Base-by-base conservation (phyloP, 2,888 invertebrate species). In the Agrilus cyanescens region DNA sequence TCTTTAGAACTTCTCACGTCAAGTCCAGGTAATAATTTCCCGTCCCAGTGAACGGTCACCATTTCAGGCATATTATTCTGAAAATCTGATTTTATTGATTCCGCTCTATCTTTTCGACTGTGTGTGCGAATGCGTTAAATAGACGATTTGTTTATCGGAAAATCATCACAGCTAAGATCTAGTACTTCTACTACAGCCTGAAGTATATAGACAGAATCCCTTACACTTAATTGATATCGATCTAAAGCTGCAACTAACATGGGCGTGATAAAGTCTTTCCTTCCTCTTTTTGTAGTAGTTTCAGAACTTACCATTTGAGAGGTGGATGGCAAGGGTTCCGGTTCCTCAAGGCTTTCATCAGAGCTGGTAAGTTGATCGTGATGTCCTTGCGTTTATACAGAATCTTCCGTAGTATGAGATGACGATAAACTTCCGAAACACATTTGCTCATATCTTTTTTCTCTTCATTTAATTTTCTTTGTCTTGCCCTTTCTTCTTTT, bases 41-140 rank as follows among this genome's bases (percentile, higher is more conserved):
- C 54, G 49, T 58, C 57, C 56, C 56, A 59, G 39, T 58, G 56
- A 44, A 58, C 48, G 18, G 54, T 57, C 4, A 59, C 56, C 29
- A 45, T 36, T 12, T 57, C 57, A 15, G 57, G 54, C 40, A 59
- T 39, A 18, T 57, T 44, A 40, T 58, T 57, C 46, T 60, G 52
- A 45, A 60, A 59, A 51, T 57, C 50, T 12, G 37, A 1, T 53
- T 60, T 57, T 52, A 59, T 61, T 14, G 52, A 33, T 52, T 53
- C 50, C 29, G 57, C 56, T 12, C 53, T 42, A 12, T 52, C 41
- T 45, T 56, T 57, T 37, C 50, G 25, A 31, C 15, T 46, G 30
- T 50, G 6, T 31, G 46, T 47, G 32, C 46, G 53, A 46, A 56
- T 50, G 36, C 54, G 38, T 50, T 57, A 55, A 52, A 58, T 54